Evolutionary conservation across 2,888 invertebrate species (phyloP).

Genomic region (Acleris sparsana): DNA sequence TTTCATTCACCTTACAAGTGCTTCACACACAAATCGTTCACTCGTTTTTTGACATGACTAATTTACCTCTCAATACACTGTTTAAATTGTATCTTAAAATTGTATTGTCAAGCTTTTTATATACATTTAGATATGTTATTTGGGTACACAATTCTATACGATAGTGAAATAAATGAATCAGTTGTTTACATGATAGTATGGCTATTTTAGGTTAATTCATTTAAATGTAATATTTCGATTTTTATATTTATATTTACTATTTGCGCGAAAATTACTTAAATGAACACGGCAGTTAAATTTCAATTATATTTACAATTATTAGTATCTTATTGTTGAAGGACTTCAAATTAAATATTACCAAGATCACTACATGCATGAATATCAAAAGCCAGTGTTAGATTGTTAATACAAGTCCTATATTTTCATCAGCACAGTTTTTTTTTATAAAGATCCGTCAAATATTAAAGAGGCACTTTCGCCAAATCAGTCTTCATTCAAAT

Average conservation of each 20-base stretch:
- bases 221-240: constrained; percentile 20
- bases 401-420: constrained; percentile 8
- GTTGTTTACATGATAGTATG: neutral
- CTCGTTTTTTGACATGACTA: constrained; percentile 23
- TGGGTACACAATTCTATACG: constrained; percentile 63
- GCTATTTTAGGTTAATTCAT: constrained; percentile 9
- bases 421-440: constrained; percentile 14
- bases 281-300: constrained; percentile 23
- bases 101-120: constrained; percentile 82
- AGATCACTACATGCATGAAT: too few species aligned
- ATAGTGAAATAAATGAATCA: constrained; percentile 15
- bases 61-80: constrained; percentile 39
- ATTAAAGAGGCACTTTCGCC: constrained; percentile 70
- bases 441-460: constrained; percentile 54
- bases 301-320: constrained; percentile 22
- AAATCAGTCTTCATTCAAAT: constrained; percentile 77
- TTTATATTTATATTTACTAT: constrained; percentile 6
- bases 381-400: constrained; percentile 4
- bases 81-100: constrained; percentile 67
- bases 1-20: constrained; percentile 13
- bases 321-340: constrained; percentile 5
- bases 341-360: neutral
- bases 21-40: constrained; percentile 23
- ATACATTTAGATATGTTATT: constrained; percentile 80
- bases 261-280: constrained; percentile 7